Percentiles rank a stretch among this genome's conserved stretches.
Evolutionary conservation across 2,113 vertebrate species (phyloP).

Genomic region (Tragelaphus strepsiceros): DNA sequence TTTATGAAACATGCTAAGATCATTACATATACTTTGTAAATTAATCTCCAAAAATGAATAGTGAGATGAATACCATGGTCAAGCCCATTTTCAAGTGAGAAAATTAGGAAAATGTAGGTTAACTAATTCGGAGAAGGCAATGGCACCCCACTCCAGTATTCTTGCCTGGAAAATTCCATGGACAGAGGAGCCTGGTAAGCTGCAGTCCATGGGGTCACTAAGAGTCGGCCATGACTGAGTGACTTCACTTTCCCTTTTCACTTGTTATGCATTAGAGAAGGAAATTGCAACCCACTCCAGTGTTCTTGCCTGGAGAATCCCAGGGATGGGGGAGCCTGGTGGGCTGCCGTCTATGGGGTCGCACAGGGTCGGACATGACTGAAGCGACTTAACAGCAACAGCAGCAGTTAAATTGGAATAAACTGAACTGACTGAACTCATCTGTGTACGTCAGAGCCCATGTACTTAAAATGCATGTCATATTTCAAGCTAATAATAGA

Average conservation of each 20-base stretch:
- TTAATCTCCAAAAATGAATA: not conserved
- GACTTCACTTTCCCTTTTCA: no score
- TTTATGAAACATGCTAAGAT: not conserved
- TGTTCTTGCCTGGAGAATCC: no score
- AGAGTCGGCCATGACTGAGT: no score
- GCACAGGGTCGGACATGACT: no score
- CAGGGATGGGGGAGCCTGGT: no score
- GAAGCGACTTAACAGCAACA: no score
- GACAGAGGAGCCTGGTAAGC: accelerated
- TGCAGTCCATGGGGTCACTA: no score
- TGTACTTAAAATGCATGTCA: not conserved
- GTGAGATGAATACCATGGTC: not conserved
- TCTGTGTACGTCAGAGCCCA: accelerated
- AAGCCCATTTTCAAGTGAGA: not conserved
- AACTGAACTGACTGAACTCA: not conserved
- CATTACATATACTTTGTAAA: not conserved
- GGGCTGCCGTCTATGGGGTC: no score
- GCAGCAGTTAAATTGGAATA: not conserved
- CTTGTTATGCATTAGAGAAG: no score
- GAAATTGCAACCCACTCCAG: no score
- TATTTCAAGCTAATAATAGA: not conserved
- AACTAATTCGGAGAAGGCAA: not conserved
- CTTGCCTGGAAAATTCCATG: no score
- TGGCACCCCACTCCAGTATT: no score
- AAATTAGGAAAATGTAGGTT: not conserved